These are phyloP conservation scores for Ectropis crepuscularia DNA, from an alignment of 2,888 invertebrate genomes.

Conservation along the genomic window DNA sequence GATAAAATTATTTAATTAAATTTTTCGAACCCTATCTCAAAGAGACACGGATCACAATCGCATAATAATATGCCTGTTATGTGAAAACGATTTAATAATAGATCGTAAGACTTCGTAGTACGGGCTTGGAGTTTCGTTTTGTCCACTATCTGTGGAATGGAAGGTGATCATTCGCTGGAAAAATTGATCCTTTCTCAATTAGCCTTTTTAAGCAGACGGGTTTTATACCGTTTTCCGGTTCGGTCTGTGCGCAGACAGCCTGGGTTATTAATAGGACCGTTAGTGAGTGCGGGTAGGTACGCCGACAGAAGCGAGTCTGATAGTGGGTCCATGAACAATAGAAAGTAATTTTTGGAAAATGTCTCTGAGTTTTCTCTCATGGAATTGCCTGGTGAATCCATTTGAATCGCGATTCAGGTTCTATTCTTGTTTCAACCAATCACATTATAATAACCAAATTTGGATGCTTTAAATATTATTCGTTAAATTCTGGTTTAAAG, in stretches of 20 bases:
- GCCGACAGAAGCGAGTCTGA: slow-evolving; percentile 68
- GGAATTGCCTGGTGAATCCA: slow-evolving; percentile 56
- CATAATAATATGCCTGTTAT: too few species aligned
- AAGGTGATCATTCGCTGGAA: slow-evolving; percentile 55
- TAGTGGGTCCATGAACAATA: slow-evolving; percentile 77
- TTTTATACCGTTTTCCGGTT: slow-evolving; percentile 37
- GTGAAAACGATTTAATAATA: too few species aligned
- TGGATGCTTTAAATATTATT: too few species aligned
- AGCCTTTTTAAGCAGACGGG: slow-evolving; percentile 45
- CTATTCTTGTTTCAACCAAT: slow-evolving; percentile 26
- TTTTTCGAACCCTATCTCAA: too few species aligned
- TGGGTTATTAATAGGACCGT: slow-evolving; percentile 75
- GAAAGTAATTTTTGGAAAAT: slow-evolving; percentile 61
- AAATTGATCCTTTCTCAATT: slow-evolving; percentile 47
- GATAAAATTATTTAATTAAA: too few species aligned
- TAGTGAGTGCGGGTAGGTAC: slow-evolving; percentile 59
- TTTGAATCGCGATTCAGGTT: slow-evolving; percentile 72
- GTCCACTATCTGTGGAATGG: slow-evolving; percentile 73
- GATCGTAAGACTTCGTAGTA: too few species aligned
- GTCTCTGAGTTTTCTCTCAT: slow-evolving; percentile 47
- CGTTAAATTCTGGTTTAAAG: too few species aligned
- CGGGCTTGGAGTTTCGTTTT: slow-evolving; percentile 59
- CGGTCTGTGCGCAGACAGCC: slow-evolving; percentile 59
- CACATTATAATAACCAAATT: too few species aligned
- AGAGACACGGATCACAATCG: too few species aligned